Percentiles rank a stretch among this genome's conserved stretches.
These are phyloP conservation scores for Anolis carolinensis DNA, from an alignment of 2,113 vertebrate genomes.

Conservation along the genomic window DNA sequence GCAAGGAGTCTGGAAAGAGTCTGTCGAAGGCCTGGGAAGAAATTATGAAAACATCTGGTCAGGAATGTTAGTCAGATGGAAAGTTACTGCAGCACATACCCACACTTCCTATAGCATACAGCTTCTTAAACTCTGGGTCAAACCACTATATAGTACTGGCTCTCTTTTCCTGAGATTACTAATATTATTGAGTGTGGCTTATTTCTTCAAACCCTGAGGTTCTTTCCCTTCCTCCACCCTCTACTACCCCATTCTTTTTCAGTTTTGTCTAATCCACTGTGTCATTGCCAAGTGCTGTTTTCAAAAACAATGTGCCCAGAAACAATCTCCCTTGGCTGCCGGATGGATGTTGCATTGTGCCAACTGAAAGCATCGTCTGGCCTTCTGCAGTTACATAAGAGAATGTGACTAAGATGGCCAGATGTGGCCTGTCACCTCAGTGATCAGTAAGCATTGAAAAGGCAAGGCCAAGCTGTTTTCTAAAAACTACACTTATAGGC, in stretches of 20 bases:
- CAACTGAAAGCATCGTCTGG: conserved; percentile 36
- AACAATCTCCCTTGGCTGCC: conserved; percentile 27
- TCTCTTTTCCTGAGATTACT: background rate
- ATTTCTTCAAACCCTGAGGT: background rate
- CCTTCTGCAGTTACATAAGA: conserved; percentile 30
- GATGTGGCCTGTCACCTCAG: conserved; percentile 50
- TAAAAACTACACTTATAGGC: conserved; percentile 15
- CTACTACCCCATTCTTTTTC: conserved; percentile 7
- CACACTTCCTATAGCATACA: no score
- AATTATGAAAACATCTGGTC: no score
- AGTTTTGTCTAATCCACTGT: conserved; percentile 34
- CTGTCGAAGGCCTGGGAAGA: no score
- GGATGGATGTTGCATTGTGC: background rate
- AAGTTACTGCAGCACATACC: no score
- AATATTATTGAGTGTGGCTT: conserved; percentile 16
- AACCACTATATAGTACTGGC: no score
- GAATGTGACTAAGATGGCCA: conserved; percentile 36
- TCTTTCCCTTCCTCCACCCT: background rate
- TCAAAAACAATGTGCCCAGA: conserved; percentile 35
- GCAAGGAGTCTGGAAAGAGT: no score
- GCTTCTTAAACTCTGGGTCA: no score
- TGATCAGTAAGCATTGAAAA: conserved; percentile 41
- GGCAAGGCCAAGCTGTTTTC: conserved; percentile 17
- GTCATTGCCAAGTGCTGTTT: conserved; percentile 39
- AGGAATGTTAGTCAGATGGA: no score